Conservation (phyloP, 2,888 invertebrate genomes). For the Ferdinandea cuprea region DNA sequence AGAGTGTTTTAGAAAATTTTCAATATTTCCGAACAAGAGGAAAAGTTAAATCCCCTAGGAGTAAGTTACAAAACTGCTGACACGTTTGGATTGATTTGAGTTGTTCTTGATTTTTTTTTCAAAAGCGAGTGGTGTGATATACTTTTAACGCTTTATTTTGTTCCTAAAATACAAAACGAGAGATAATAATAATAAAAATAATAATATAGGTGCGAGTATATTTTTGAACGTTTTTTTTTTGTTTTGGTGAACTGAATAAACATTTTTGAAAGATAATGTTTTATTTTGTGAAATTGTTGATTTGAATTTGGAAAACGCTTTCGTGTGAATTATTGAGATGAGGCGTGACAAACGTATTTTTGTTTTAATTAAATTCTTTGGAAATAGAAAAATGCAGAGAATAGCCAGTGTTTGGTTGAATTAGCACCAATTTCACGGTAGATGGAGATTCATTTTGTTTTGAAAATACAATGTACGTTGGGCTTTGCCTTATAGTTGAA, state of each 20-base stretch:
- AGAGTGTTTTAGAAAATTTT: constrained; percentile 52
- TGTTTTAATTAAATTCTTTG: constrained; percentile 5
- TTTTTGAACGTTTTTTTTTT: constrained; percentile 7
- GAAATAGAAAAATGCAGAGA: constrained; percentile 8
- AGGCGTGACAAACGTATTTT: constrained; percentile 40
- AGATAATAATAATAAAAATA: too few species aligned
- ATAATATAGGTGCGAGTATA: not conserved
- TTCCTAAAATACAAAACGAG: not conserved
- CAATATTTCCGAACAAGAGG: constrained; percentile 79
- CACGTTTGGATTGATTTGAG: constrained; percentile 10
- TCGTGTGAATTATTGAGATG: constrained; percentile 24
- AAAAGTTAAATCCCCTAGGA: constrained; percentile 76
- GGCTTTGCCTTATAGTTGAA: not conserved
- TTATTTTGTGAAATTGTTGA: constrained; percentile 45
- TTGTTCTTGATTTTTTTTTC: constrained; percentile 10
- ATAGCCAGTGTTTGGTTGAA: constrained; percentile 29
- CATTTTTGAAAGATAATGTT: not conserved
- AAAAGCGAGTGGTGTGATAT: constrained; percentile 26
- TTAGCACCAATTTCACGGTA: constrained; percentile 45
- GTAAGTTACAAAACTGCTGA: constrained; percentile 77
- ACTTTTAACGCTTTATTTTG: not conserved
- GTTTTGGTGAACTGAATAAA: constrained; percentile 25
- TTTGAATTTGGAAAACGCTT: constrained; percentile 26
- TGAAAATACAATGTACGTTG: not conserved
- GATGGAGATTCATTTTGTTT: constrained; percentile 9